Conservation (phyloP, 1,140 invertebrate genomes). For the Neuroterus valhalla region DNA sequence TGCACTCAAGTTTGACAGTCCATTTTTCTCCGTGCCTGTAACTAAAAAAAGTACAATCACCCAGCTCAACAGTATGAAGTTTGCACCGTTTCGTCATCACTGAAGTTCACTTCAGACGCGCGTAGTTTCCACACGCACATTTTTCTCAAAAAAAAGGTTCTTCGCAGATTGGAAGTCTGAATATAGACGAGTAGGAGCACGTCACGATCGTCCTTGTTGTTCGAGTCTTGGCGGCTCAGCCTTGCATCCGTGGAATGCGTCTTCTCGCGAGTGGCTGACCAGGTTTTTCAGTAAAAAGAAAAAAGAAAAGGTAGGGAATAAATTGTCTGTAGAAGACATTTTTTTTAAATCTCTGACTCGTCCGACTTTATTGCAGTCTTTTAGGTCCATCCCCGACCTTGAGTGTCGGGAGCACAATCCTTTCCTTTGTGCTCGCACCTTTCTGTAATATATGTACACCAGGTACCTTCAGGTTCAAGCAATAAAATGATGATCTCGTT, state of each 20-base stretch:
- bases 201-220: conserved; percentile 12
- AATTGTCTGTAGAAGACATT: conserved; percentile 23
- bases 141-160: conserved; percentile 1
- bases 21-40: too few species aligned
- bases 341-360: conserved; percentile 25
- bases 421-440: conserved; percentile 27
- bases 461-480: background rate
- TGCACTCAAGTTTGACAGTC: too few species aligned
- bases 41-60: background rate
- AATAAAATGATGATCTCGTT: conserved; percentile 26
- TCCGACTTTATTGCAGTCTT: conserved; percentile 28
- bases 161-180: background rate
- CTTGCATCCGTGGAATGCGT: conserved; percentile 28
- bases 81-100: too few species aligned
- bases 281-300: conserved; percentile 30
- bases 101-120: too few species aligned
- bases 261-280: conserved; percentile 12
- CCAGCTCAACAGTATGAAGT: too few species aligned
- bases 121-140: too few species aligned
- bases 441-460: conserved; percentile 1
- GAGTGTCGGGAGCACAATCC: conserved; percentile 7
- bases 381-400: conserved; percentile 27
- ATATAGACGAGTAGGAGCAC: background rate
- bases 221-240: conserved; percentile 17
- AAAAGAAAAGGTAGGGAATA: conserved; percentile 7